Conservation (phyloP, 2,797 vertebrate species). For the Sylvia borin region DNA sequence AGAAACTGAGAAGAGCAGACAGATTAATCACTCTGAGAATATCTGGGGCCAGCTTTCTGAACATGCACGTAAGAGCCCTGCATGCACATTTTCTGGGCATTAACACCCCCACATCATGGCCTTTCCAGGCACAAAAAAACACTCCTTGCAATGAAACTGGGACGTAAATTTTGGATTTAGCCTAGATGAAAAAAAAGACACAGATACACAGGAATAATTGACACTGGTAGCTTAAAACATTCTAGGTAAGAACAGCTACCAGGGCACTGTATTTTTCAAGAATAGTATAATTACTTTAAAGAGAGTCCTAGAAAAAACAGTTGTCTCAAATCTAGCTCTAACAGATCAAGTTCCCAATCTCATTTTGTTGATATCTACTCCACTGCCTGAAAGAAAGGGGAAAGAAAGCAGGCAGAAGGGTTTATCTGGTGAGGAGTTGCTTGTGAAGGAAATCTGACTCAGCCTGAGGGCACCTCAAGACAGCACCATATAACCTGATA, state of each 20-base stretch:
- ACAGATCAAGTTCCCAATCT: background rate
- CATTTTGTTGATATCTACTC: background rate
- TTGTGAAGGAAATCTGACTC: background rate
- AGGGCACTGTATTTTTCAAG: background rate
- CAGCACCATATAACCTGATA: background rate
- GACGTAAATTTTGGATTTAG: background rate
- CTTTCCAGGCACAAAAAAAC: background rate
- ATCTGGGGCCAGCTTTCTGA: background rate
- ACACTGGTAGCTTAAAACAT: background rate
- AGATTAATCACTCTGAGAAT: background rate
- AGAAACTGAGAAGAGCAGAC: slow-evolving; percentile 1
- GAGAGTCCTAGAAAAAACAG: background rate
- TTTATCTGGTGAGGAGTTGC: background rate
- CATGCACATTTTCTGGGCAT: background rate
- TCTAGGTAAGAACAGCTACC: background rate
- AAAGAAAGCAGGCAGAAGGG: background rate
- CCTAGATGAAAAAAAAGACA: background rate
- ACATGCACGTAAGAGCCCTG: rapidly evolving
- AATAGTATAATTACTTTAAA: background rate
- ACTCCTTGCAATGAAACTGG: background rate
- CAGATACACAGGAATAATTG: background rate
- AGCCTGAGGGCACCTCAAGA: background rate
- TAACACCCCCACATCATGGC: background rate
- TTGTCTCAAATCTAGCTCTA: background rate
- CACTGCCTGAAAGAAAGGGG: background rate